Evolutionary conservation across 2,888 invertebrate species (phyloP), one percentile per base, ranked within the genome.

Genomic region (Acleris literana): DNA sequence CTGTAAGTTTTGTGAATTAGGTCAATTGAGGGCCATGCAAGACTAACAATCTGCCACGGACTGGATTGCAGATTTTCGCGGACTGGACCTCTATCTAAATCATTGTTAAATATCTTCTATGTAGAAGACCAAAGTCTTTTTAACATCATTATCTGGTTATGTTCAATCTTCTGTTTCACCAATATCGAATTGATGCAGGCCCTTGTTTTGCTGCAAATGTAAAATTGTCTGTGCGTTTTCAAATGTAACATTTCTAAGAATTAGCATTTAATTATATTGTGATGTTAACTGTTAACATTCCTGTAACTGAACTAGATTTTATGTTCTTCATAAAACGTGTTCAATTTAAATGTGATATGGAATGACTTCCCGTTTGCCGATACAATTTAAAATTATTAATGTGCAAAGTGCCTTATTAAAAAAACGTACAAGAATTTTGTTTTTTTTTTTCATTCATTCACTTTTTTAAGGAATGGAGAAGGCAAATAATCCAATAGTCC

Each of bases 361-460:
- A 46, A 17, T 5, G 46, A 17, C 4, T 39, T 39, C 39, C 39
- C 46, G 17, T 16, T 17, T 5, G n/a, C 46, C 17, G 4, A 7
- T n/a, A 7, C 5, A n/a, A 7, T 46, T 46, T 2, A 17, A 44
- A 46, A n/a, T 46, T 46, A 46, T 46, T n/a, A 49, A 55, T 55
- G n/a, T 49, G 39, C 33, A 39, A 55, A 49, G 55, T 63, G 62
- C 62, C 55, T 49, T 48, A 55, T 49, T 55, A 63, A 63, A 63
- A 9, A 52, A 49, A 63, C 20, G 5, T 46, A 48, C 13, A 11
- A 11, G 6, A 48, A 49, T 33, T 33, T 13, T 16, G 13, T 18
- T 33, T 58, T 29, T 53, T n/a, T 9, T 11, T n/a, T 39, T 59
- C 48, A 18, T 4, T 48, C 17, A 3, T 44, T 1, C 43, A 5